Evolutionary conservation across 2,113 vertebrate species (phyloP).

Genomic region (Sturnus vulgaris): DNA sequence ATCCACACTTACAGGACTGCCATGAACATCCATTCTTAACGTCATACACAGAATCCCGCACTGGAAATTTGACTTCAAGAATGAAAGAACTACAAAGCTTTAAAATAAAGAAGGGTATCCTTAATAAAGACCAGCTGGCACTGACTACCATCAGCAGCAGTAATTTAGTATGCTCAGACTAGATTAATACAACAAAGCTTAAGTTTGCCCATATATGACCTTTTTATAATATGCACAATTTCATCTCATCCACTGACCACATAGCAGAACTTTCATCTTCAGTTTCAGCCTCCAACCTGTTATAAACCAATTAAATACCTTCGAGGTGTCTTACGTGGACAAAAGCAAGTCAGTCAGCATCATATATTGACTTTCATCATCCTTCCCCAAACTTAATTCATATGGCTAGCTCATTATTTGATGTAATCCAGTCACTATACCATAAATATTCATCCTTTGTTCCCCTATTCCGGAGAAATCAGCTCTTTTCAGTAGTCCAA

Average conservation of each 20-base stretch:
- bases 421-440: neutral
- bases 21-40: neutral
- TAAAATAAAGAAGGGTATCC: neutral
- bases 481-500: neutral
- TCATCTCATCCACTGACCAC: neutral
- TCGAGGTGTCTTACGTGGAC: neutral
- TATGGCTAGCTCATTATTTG: neutral
- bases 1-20: neutral
- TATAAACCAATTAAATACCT: neutral
- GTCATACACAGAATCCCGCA: accelerated
- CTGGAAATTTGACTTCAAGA: neutral
- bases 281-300: neutral
- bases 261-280: neutral
- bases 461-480: neutral
- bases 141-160: neutral
- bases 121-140: neutral
- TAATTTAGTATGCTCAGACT: neutral
- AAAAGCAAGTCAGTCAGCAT: neutral
- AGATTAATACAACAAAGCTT: neutral
- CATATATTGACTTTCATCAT: neutral
- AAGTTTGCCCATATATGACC: neutral
- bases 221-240: neutral
- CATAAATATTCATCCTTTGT: neutral
- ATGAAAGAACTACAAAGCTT: neutral
- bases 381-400: neutral